Base-by-base conservation (phyloP, 2,797 vertebrate species). In the Bovichtus diacanthus region DNA sequence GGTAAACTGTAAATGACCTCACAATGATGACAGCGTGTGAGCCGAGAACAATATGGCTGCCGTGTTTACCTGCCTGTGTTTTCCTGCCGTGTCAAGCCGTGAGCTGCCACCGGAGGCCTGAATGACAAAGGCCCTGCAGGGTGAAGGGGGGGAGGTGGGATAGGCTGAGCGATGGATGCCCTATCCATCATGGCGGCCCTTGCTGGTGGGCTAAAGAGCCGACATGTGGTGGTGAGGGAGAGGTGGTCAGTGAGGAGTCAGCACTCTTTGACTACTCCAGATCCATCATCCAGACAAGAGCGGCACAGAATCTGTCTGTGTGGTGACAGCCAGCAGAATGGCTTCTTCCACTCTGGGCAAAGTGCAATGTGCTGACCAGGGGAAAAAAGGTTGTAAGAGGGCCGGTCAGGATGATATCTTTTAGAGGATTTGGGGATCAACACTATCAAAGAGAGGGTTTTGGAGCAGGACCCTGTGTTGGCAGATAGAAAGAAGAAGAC, bases 241-340 rank as follows among this genome's bases (percentile, higher is more conserved):
- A 87, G 91, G 75, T 88, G 90, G 94, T 93, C 93, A 91, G 92
- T 85, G 81, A 91, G 81, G 91, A 95, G 93, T 94, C 94, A 94
- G 93, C 94, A 95, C 83, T 94, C 91, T 93, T 78, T 91, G 90
- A 89, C 90, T 88, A 71, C 78, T 90, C 75, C 80, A 93, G 90
- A 95, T 96, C 92, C 90, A 95, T 96, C 95, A 95, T 92, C 74
- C 66, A 66, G 92, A 93, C 94, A 94, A 93, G 78, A 85, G 86
- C 74, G 85, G 89, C 79, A 86, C 83, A 92, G 85, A 87, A 92
- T 88, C 84, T 81, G 90, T 93, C 91, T 88, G 78, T 34, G 80
- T 51, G 72, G 83, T 90, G 91, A 93, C 90, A 91, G 93, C 83
- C 36, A 16, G 80, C 75, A 89, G 89, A 88, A 94, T 86, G 91